These are phyloP conservation scores for Lutjanus erythropterus DNA, from an alignment of 2,113 vertebrate genomes.

Conservation along the genomic window DNA sequence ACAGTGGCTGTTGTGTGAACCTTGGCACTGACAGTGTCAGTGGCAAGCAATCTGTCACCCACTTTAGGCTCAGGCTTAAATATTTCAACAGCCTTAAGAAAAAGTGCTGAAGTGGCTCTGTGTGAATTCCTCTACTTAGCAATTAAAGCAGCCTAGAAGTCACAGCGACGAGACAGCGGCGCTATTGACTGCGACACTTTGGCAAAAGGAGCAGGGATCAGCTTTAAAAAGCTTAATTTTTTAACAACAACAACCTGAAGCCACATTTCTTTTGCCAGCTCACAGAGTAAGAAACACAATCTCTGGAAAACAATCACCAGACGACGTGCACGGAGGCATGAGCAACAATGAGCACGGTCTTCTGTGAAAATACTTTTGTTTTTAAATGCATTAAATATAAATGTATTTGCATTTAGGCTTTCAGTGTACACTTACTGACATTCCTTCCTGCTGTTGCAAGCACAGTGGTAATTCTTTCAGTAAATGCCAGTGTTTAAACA, in stretches of 20 bases:
- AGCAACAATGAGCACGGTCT: background rate
- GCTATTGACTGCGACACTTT: conserved; percentile 34
- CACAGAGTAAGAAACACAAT: background rate
- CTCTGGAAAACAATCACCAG: conserved; percentile 12
- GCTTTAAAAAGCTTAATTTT: conserved; percentile 32
- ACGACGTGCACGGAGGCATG: background rate
- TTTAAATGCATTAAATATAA: conserved; percentile 7
- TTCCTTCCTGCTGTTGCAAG: background rate
- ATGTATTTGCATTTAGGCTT: conserved; percentile 11
- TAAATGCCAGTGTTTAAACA: background rate
- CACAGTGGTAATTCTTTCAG: background rate
- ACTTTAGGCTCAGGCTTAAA: conserved; percentile 74
- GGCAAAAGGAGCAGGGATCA: conserved; percentile 47
- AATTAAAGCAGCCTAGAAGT: conserved; percentile 75
- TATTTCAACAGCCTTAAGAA: conserved; percentile 76
- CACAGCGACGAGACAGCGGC: conserved; percentile 38
- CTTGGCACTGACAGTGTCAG: conserved; percentile 47
- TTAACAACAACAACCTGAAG: background rate
- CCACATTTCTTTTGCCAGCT: background rate
- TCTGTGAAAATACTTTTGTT: conserved; percentile 6
- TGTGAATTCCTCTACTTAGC: conserved; percentile 74
- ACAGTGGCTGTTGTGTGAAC: conserved; percentile 40
- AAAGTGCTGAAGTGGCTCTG: conserved; percentile 78
- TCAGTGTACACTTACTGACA: background rate
- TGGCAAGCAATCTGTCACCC: conserved; percentile 67